Evolutionary conservation across 2,797 vertebrate genomes (phyloP).

Genomic region (Sebastes variabilis): DNA sequence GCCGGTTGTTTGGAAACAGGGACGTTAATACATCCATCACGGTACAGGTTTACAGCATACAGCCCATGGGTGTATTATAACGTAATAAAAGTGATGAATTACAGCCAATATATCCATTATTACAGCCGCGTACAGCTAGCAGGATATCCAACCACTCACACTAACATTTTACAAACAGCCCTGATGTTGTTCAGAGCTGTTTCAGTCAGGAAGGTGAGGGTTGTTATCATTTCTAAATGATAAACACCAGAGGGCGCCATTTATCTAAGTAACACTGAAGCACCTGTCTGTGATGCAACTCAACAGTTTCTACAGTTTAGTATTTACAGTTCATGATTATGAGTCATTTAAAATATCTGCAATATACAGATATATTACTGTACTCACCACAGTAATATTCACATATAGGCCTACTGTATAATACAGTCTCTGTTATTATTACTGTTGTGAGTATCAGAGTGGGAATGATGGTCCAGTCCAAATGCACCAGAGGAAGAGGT

Average conservation of each 20-base stretch:
- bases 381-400: too few relatives aligned
- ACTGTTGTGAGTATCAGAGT: not conserved
- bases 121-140: too few relatives aligned
- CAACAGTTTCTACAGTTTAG: not conserved
- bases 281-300: not conserved
- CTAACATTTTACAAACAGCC: not conserved
- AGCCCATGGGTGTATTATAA: too few relatives aligned
- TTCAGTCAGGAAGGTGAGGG: not conserved
- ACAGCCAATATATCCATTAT: too few relatives aligned
- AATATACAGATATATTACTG: not conserved
- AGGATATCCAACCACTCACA: not conserved
- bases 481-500: not conserved
- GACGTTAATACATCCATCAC: too few relatives aligned
- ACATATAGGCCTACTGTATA: too few relatives aligned
- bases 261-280: not conserved
- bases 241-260: constrained; percentile 48
- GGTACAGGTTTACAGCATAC: too few relatives aligned
- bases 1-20: too few relatives aligned
- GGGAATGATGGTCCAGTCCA: not conserved
- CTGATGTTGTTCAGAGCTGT: not conserved
- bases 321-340: not conserved
- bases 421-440: too few relatives aligned
- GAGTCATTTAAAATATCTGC: not conserved
- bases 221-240: not conserved
- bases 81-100: too few relatives aligned